phyloP scores from a whole-genome alignment of 2,797 vertebrate genomes.

The Sparus aurata region DNA sequence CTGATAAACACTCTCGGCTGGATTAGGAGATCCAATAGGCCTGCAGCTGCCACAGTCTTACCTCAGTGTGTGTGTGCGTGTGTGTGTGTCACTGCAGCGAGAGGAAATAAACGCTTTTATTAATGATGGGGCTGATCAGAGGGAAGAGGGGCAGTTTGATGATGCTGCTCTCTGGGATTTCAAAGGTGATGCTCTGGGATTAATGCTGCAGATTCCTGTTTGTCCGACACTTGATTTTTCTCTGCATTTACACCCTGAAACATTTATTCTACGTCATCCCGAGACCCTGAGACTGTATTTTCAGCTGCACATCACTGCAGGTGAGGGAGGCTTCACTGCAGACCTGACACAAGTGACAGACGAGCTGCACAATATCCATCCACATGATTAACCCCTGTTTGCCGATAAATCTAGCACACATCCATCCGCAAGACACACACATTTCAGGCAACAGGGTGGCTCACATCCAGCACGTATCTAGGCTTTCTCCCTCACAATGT shows the following conservation, averaged over 20 bases:
- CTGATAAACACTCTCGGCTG: conserved; percentile 68
- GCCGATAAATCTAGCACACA: background rate
- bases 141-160: conserved; percentile 33
- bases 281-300: background rate
- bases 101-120: conserved; percentile 51
- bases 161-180: conserved; percentile 38
- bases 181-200: conserved; percentile 38
- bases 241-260: background rate
- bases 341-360: conserved; percentile 31
- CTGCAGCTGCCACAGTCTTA: conserved; percentile 52
- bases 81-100: conserved; percentile 52
- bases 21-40: conserved; percentile 56
- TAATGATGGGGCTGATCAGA: conserved; percentile 56
- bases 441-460: conserved; percentile 49
- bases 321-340: conserved; percentile 37
- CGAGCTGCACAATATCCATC: background rate
- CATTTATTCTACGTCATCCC: background rate
- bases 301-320: conserved; percentile 28
- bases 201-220: conserved; percentile 28
- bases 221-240: conserved; percentile 17
- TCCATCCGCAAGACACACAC: background rate
- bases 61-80: conserved; percentile 34
- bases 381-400: background rate
- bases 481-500: conserved; percentile 41
- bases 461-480: conserved; percentile 35